Percentiles rank a stretch among this genome's conserved stretches.
Evolutionary conservation across 92 coral and sea anemone species (phyloP).

Genomic region (Anthopleura xanthogrammica): DNA sequence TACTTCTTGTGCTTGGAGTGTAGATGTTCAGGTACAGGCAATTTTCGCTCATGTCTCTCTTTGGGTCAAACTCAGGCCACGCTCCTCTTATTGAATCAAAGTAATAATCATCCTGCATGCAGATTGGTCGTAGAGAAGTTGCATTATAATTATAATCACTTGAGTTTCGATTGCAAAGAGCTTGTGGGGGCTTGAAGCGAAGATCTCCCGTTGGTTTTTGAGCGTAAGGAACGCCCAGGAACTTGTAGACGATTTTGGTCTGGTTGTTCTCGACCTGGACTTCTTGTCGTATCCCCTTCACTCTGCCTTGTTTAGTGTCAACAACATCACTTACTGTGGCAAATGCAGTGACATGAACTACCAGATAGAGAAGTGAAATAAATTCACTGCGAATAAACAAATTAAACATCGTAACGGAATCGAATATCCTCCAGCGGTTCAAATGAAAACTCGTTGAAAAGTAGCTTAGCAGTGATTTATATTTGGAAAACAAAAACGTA

Average conservation of each 20-base stretch:
- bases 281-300: background rate
- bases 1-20: conserved; percentile 43
- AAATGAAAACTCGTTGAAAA: too few relatives aligned
- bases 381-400: too few relatives aligned
- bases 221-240: conserved; percentile 41
- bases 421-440: too few relatives aligned
- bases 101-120: conserved; percentile 39
- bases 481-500: too few relatives aligned
- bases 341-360: too few relatives aligned
- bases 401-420: too few relatives aligned
- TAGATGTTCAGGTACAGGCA: conserved; percentile 65
- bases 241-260: conserved; percentile 21
- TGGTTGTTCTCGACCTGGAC: conserved; percentile 28
- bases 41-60: conserved; percentile 46
- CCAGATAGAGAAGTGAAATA: too few relatives aligned
- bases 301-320: conserved; percentile 1
- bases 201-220: conserved; percentile 41
- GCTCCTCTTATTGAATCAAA: conserved; percentile 13
- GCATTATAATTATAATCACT: conserved; percentile 45
- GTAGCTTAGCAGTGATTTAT: too few relatives aligned
- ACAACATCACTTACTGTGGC: too few relatives aligned
- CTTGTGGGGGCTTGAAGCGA: conserved; percentile 9
- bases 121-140: conserved; percentile 46
- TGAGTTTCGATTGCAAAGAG: conserved; percentile 33
- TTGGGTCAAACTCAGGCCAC: conserved; percentile 26